Percentiles rank a stretch among this genome's conserved stretches.
These are phyloP conservation scores for Sapajus apella DNA, from an alignment of 2,113 vertebrate genomes.

Conservation along the genomic window DNA sequence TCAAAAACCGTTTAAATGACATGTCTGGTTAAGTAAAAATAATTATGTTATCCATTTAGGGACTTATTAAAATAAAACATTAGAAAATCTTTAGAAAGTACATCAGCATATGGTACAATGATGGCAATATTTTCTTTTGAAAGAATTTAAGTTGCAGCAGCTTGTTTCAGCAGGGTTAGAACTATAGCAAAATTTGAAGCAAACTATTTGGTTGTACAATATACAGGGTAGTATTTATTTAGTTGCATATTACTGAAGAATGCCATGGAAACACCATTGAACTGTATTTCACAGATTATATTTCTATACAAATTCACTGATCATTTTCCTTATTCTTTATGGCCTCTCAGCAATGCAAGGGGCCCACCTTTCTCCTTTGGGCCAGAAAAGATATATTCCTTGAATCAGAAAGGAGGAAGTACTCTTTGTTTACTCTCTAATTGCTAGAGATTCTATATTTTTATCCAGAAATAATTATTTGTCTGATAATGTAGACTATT, in stretches of 20 bases:
- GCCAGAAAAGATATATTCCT: not conserved
- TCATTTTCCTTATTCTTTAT: not conserved
- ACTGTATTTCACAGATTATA: slow-evolving; percentile 4
- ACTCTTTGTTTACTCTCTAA: not conserved
- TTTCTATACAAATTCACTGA: not conserved
- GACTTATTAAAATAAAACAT: slow-evolving; percentile 35
- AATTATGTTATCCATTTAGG: slow-evolving; percentile 12
- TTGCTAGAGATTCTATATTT: not conserved
- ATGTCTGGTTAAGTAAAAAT: not conserved
- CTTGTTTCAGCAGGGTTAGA: slow-evolving; percentile 53
- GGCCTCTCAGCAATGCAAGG: not conserved
- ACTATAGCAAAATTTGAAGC: slow-evolving; percentile 23
- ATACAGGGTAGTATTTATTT: slow-evolving; percentile 43
- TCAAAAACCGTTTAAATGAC: not conserved
- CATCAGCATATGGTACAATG: not conserved
- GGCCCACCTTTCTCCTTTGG: not conserved
- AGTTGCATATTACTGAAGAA: slow-evolving; percentile 52
- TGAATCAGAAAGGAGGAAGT: slow-evolving; percentile 5
- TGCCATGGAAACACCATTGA: not conserved
- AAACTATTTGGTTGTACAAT: slow-evolving; percentile 46
- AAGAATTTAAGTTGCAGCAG: slow-evolving; percentile 43
- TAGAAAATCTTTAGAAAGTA: slow-evolving; percentile 55
- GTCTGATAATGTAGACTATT: not conserved
- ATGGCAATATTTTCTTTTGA: slow-evolving; percentile 35
- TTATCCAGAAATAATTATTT: not conserved